Base-by-base conservation (phyloP, 2,113 vertebrate species). In the Phainopepla nitens region DNA sequence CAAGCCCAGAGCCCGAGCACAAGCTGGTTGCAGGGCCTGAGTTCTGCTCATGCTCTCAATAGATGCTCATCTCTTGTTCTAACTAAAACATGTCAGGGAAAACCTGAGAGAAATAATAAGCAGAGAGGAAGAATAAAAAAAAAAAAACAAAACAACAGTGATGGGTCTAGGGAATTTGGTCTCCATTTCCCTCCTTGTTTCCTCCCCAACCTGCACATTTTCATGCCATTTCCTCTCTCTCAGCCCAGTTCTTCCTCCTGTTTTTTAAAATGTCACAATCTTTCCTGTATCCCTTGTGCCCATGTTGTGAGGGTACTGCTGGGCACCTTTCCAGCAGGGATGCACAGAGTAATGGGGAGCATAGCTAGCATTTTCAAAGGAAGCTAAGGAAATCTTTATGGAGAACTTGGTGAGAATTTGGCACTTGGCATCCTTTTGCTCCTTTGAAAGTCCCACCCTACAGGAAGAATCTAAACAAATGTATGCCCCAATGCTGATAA, bases 391-490 rank as follows among this genome's bases (percentile, higher is more conserved):
- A 94, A 80, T 86, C 54, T 81, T 90, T 49, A 88, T 31, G 64
- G 60, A 93, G 82, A 90, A 57, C 71, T 90, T 83, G 89, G 82
- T 93, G 86, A 86, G 96, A 96, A 92, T 93, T 83, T 84, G 76
- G 86, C 88, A 87, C 69, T 92, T 95, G 88, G 64, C 62, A 83
- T 42, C 49, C 31, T 83, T 95, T 62, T 61, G 31, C 73, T 85
- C 53, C 77, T 88, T 92, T 95, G 47, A 73, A 92, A 90, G 93
- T 89, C 88, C 82, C 93, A 93, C 90, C 90, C 82, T 89, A 84
- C 79, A 91, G 87, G 94, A 96, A 91, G 60, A 89, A 95, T 69
- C 91, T 95, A 95, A 95, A 92, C 65, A 96, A 95, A 95, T 94
- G 69, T 97, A 95, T 94, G 85, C 82, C 72, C 82, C 65, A 60